These are phyloP conservation scores for Gryllus bimaculatus DNA, from an alignment of 1,140 invertebrate species.

Conservation along the genomic window DNA sequence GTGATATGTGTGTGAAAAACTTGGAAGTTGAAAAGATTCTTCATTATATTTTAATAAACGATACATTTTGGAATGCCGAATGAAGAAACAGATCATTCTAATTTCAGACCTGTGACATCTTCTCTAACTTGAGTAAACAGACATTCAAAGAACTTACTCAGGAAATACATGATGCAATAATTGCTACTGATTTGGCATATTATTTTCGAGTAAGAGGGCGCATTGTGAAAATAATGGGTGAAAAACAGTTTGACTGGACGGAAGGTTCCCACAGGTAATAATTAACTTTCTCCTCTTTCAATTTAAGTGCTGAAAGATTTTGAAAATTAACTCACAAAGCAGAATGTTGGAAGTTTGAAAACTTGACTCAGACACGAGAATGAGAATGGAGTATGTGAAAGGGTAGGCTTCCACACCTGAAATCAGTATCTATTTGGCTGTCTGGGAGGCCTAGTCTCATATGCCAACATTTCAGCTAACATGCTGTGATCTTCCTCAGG, in stretches of 20 bases:
- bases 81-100: neutral
- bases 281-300: neutral
- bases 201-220: constrained; percentile 11
- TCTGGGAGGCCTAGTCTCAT: too few species aligned
- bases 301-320: neutral
- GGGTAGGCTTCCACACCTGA: too few species aligned
- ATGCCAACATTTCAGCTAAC: too few species aligned
- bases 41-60: too few species aligned
- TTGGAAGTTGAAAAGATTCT: too few species aligned
- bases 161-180: constrained; percentile 11
- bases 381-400: too few species aligned
- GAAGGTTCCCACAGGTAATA: constrained; percentile 9
- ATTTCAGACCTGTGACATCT: neutral
- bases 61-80: neutral
- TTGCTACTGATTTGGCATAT: constrained; percentile 7
- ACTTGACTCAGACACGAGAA: too few species aligned
- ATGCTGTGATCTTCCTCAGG: too few species aligned
- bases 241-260: constrained; percentile 12
- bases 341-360: too few species aligned
- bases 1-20: too few species aligned
- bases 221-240: neutral
- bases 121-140: neutral
- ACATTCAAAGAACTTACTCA: constrained; percentile 10
- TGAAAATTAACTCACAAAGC: too few species aligned
- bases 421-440: too few species aligned